Conservation (phyloP, 1,140 invertebrate genomes). For the Tetraneura akinire region DNA sequence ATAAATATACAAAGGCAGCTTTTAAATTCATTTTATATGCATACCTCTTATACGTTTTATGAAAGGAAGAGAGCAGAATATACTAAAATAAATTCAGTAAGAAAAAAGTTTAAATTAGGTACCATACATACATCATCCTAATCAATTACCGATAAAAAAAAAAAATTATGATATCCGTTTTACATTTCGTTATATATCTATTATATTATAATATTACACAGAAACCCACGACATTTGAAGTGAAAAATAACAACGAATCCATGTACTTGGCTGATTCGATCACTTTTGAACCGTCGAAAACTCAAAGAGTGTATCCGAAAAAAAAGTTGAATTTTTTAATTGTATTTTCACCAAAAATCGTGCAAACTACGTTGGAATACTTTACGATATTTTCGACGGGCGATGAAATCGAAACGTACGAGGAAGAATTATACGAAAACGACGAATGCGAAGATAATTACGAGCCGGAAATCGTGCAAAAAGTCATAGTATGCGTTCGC, state of each 20-base stretch:
- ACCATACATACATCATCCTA: too few relatives aligned
- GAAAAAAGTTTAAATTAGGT: too few relatives aligned
- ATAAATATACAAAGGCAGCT: too few relatives aligned
- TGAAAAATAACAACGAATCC: conserved; percentile 29
- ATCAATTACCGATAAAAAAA: too few relatives aligned
- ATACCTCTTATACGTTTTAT: too few relatives aligned
- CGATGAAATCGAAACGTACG: neutral
- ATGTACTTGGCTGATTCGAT: conserved; percentile 41
- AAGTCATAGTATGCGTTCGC: neutral
- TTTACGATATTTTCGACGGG: conserved; percentile 18
- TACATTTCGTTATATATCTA: too few relatives aligned
- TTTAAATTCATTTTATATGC: too few relatives aligned
- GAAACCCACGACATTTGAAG: conserved; percentile 14
- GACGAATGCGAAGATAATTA: neutral
- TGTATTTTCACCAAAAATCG: conserved; percentile 7
- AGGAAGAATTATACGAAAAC: neutral
- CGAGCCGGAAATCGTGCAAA: neutral
- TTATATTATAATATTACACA: neutral
- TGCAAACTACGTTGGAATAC: conserved; percentile 22
- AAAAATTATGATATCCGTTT: too few relatives aligned
- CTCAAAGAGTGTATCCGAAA: neutral
- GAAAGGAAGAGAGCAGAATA: too few relatives aligned
- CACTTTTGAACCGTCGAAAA: neutral
- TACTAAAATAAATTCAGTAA: too few relatives aligned
- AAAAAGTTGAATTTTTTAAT: conserved; percentile 12